Conservation (phyloP, 2,888 invertebrate species). For the Rotaria magnacalcarata region DNA sequence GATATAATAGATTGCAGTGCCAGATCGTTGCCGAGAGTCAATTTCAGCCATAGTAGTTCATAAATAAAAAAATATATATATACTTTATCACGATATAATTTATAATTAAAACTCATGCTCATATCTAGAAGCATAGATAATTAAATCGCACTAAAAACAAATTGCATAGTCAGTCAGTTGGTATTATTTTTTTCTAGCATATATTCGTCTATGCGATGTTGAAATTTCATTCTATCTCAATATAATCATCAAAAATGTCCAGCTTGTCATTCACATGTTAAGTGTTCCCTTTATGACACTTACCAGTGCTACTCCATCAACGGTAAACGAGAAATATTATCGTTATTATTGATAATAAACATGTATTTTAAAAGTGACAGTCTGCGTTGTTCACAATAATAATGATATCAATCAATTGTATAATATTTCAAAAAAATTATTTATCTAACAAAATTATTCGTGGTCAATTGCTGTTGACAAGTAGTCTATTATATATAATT, state of each 20-base stretch:
- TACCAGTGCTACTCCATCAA: not conserved
- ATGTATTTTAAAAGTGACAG: not conserved
- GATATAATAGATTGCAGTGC: not conserved
- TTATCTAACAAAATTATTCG: not conserved
- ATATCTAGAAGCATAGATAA: not conserved
- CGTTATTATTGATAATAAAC: not conserved
- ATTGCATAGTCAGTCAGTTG: not conserved
- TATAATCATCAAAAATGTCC: not conserved
- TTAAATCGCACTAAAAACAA: not conserved
- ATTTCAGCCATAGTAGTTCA: not conserved
- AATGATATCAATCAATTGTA: not conserved
- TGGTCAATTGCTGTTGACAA: not conserved
- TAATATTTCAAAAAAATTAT: not conserved
- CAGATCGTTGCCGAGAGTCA: not conserved
- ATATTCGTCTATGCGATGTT: not conserved
- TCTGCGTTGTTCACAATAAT: not conserved
- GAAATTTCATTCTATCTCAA: not conserved
- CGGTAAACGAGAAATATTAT: not conserved
- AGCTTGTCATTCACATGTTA: not conserved
- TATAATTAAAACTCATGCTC: not conserved
- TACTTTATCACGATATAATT: not conserved
- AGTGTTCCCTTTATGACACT: not conserved
- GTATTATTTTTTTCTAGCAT: no score
- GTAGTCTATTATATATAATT: not conserved
- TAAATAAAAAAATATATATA: not conserved